Conservation (phyloP, 1,140 invertebrate genomes). For the Trichoplusia ni region DNA sequence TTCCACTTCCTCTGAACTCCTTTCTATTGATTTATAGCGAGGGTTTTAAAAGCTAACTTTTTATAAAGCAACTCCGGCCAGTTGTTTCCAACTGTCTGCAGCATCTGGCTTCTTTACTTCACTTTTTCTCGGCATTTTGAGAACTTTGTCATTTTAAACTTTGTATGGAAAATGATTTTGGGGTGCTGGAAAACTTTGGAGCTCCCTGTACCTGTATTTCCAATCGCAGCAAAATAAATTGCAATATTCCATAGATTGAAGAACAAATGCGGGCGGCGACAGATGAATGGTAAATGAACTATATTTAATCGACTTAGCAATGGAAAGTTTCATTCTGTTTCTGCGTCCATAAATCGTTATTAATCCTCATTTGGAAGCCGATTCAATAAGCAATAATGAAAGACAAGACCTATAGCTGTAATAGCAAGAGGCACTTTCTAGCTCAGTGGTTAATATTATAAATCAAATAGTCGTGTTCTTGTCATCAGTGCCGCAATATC, state of each 20-base stretch:
- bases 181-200: conserved; percentile 10
- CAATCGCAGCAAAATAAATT: neutral
- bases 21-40: conserved; percentile 74
- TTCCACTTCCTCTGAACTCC: conserved; percentile 65
- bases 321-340: conserved; percentile 49
- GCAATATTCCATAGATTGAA: conserved; percentile 40
- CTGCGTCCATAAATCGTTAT: conserved; percentile 63
- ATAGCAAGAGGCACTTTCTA: conserved; percentile 48
- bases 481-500: conserved; percentile 53
- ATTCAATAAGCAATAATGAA: conserved; percentile 63
- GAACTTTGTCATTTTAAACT: conserved; percentile 72
- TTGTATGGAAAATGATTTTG: conserved; percentile 48
- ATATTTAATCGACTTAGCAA: conserved; percentile 52
- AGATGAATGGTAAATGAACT: conserved; percentile 56
- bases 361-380: conserved; percentile 66
- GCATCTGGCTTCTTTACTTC: conserved; percentile 72
- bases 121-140: conserved; percentile 65
- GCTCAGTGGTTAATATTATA: conserved; percentile 50
- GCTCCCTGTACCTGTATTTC: conserved; percentile 3
- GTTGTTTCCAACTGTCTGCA: conserved; percentile 77
- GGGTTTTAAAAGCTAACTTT: conserved; percentile 76
- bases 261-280: conserved; percentile 47
- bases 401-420: conserved; percentile 45
- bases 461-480: conserved; percentile 63
- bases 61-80: conserved; percentile 67